Evolutionary conservation across 2,888 invertebrate genomes (phyloP).

Genomic region (Torymus aiolomorphi): DNA sequence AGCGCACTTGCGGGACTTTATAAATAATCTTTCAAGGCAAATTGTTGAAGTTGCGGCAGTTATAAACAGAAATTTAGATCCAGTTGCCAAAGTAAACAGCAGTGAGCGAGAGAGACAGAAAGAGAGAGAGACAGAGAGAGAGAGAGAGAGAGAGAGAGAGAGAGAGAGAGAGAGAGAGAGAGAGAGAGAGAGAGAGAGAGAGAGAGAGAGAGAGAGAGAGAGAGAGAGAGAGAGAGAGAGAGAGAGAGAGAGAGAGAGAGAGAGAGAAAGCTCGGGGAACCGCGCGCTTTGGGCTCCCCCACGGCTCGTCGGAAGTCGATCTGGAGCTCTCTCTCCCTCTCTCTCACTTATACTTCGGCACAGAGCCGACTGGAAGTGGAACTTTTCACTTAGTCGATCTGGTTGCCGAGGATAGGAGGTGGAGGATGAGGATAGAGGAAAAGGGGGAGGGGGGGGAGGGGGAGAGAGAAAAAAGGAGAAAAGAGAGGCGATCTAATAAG

Average conservation of each 20-base stretch:
- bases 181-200: too few species aligned
- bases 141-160: too few species aligned
- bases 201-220: too few species aligned
- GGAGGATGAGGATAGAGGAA: too few species aligned
- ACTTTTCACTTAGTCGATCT: constrained; percentile 72
- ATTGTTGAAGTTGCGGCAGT: constrained; percentile 68
- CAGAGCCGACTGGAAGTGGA: constrained; percentile 62
- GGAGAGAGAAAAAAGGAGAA: constrained; percentile 52
- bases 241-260: too few species aligned
- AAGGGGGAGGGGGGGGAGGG: background rate
- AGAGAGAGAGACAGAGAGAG: too few species aligned
- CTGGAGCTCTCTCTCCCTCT: constrained; percentile 29
- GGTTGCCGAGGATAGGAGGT: constrained; percentile 62
- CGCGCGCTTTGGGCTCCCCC: background rate
- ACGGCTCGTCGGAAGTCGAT: constrained; percentile 35
- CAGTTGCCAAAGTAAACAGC: constrained; percentile 71
- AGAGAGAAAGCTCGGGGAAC: too few species aligned
- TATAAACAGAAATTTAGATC: constrained; percentile 73
- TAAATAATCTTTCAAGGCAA: constrained; percentile 69
- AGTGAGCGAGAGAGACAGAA: background rate
- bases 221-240: too few species aligned
- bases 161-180: too few species aligned
- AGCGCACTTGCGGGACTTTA: constrained; percentile 44
- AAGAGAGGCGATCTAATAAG: constrained; percentile 72
- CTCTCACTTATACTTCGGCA: constrained; percentile 5